phyloP scores from a whole-genome alignment of 35 echinoderm and acorn worm genomes.

The Apostichopus parvimensis region DNA sequence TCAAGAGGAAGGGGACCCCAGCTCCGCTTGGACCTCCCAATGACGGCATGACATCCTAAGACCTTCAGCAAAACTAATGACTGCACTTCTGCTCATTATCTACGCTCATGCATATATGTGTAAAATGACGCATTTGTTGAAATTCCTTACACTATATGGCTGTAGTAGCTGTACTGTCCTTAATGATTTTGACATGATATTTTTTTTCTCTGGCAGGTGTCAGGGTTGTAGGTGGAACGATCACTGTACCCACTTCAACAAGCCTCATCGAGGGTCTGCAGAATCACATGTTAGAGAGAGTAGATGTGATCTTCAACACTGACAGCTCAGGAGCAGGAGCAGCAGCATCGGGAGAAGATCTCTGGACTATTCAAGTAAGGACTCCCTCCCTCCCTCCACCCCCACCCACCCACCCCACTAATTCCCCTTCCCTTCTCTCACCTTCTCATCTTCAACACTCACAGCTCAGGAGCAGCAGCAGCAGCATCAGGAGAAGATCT shows the following conservation, averaged over 20 bases:
- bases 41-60: not conserved
- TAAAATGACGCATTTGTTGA: no score
- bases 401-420: no score
- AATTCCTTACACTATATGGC: not conserved
- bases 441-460: not conserved
- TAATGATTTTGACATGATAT: not conserved
- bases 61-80: no score
- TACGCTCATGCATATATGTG: no score
- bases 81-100: no score
- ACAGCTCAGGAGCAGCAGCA: not conserved
- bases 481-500: slow-evolving; percentile 5
- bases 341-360: not conserved
- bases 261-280: slow-evolving; percentile 12
- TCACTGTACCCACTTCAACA: not conserved
- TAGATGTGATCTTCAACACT: not conserved
- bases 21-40: no score
- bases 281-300: not conserved
- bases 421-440: no score
- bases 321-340: not conserved
- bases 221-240: not conserved
- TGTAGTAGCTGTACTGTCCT: not conserved
- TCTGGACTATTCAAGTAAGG: slow-evolving; percentile 19
- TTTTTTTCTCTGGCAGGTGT: slow-evolving; percentile 8
- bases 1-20: no score
- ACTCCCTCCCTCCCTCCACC: no score